These are phyloP conservation scores for Dasyurus viverrinus DNA, from an alignment of 2,113 vertebrate genomes.

Conservation along the genomic window DNA sequence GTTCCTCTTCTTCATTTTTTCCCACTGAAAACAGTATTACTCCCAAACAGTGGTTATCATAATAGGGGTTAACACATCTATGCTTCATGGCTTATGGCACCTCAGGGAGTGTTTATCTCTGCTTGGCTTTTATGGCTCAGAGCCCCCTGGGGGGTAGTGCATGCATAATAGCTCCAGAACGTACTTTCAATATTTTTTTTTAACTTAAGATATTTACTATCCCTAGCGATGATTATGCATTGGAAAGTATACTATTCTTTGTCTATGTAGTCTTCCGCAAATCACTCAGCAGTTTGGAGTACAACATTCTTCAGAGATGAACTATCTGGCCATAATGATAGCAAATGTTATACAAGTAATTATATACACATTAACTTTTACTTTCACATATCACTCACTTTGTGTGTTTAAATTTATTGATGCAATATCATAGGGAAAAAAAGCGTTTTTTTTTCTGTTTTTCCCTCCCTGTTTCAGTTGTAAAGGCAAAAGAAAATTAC, in stretches of 20 bases:
- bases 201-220: slow-evolving; percentile 78
- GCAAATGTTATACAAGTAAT: slow-evolving; percentile 46
- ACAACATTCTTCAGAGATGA: slow-evolving; percentile 21
- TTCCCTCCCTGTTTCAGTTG: slow-evolving; percentile 2
- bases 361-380: neutral
- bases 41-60: slow-evolving; percentile 66
- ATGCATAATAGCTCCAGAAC: slow-evolving; percentile 71
- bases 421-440: neutral
- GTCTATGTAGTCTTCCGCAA: neutral
- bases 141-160: slow-evolving; percentile 54
- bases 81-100: slow-evolving; percentile 68
- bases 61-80: slow-evolving; percentile 79
- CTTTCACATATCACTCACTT: slow-evolving; percentile 41
- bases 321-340: slow-evolving; percentile 28
- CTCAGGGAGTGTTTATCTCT: slow-evolving; percentile 74
- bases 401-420: slow-evolving; percentile 46
- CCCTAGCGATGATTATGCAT: slow-evolving; percentile 42
- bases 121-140: slow-evolving; percentile 73
- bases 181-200: slow-evolving; percentile 64
- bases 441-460: too few species aligned
- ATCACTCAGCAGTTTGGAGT: neutral
- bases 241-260: slow-evolving; percentile 60
- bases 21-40: slow-evolving; percentile 68
- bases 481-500: slow-evolving; percentile 22
- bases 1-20: slow-evolving; percentile 39